A percentile compares a stretch with the other conserved stretches of the same genome.
These are phyloP conservation scores for Centroberyx gerrardi DNA, from an alignment of 2,797 vertebrate species.

Conservation along the genomic window DNA sequence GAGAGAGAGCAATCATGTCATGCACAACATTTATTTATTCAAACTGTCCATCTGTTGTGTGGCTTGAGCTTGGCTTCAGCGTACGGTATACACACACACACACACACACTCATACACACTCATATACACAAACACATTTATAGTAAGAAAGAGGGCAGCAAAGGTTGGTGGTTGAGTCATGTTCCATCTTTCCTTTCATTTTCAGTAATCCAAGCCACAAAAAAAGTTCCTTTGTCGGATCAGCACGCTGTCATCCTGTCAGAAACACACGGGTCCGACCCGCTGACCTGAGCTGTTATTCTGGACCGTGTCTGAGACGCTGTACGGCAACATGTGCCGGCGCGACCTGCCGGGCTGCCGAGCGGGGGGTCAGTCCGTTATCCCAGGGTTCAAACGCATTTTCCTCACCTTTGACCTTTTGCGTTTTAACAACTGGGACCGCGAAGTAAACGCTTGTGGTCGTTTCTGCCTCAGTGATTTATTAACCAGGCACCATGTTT, in stretches of 20 bases:
- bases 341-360: neutral
- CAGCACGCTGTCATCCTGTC: neutral
- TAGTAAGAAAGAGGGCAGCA: slow-evolving; percentile 4
- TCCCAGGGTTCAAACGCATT: neutral
- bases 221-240: neutral
- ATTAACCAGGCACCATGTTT: neutral
- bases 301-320: neutral
- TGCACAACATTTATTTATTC: slow-evolving; percentile 84
- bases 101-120: slow-evolving; percentile 9
- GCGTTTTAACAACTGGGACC: neutral
- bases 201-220: slow-evolving; percentile 15
- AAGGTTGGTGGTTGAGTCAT: slow-evolving; percentile 2
- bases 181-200: slow-evolving; percentile 18
- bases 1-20: slow-evolving; percentile 62
- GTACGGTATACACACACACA: slow-evolving; percentile 27
- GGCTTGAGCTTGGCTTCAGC: slow-evolving; percentile 66
- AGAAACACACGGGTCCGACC: neutral
- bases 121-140: slow-evolving; percentile 13
- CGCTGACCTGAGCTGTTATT: neutral
- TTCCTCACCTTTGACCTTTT: slow-evolving; percentile 27
- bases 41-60: slow-evolving; percentile 82
- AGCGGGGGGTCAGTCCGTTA: neutral
- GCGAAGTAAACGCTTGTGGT: neutral
- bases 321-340: neutral
- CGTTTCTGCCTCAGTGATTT: neutral